Evolutionary conservation across 2,888 invertebrate species (phyloP).

Genomic region (Pterostichus madidus): DNA sequence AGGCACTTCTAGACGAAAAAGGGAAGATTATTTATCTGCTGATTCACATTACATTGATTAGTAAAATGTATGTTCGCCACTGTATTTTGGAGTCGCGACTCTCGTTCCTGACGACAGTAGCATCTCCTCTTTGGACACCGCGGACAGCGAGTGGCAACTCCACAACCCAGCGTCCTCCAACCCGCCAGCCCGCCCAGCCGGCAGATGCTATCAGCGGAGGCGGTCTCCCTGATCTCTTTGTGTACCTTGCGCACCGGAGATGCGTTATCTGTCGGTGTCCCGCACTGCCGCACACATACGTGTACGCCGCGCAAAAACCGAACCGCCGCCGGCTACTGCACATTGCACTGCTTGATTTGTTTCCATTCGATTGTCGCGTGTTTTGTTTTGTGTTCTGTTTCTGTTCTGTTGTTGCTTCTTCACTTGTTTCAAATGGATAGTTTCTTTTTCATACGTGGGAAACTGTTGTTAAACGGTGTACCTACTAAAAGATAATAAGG

Average conservation of each 20-base stretch:
- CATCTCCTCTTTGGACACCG: constrained; percentile 1
- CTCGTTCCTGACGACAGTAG: not conserved
- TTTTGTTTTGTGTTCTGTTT: constrained; percentile 19
- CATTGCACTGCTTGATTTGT: constrained; percentile 33
- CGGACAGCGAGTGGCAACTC: not conserved
- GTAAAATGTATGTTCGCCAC: not conserved
- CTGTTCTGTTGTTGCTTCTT: not conserved
- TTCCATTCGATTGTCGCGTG: constrained; percentile 28
- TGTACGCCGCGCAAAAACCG: constrained; percentile 24
- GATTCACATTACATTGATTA: too few species aligned
- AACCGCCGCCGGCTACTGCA: not conserved
- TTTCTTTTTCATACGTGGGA: constrained; percentile 3
- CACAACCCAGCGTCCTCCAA: not conserved
- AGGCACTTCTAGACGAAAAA: too few species aligned
- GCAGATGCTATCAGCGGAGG: constrained; percentile 66
- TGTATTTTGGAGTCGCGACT: not conserved
- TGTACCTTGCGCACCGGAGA: constrained; percentile 59
- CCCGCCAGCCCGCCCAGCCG: constrained; percentile 31
- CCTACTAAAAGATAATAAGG: too few species aligned
- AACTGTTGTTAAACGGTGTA: not conserved
- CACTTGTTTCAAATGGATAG: not conserved
- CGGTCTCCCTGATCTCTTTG: constrained; percentile 66
- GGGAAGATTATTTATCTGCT: too few species aligned
- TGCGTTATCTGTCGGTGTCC: constrained; percentile 57
- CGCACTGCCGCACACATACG: constrained; percentile 25